Evolutionary conservation across 2,888 invertebrate genomes (phyloP).

Genomic region (Lampropteryx suffumata): DNA sequence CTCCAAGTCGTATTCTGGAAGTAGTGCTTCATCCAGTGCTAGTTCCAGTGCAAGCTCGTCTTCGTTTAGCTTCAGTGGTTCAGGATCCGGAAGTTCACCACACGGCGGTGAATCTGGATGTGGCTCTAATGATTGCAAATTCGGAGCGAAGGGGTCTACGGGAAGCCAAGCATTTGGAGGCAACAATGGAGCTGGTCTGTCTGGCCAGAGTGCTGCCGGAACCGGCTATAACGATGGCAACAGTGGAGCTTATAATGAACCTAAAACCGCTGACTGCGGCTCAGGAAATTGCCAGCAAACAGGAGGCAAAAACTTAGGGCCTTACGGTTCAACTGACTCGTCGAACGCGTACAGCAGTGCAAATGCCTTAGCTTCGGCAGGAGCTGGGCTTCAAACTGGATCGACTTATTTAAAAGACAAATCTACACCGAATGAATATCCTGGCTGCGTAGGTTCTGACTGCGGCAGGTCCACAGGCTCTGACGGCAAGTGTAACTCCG

Average conservation of each 20-base stretch:
- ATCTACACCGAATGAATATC: slow-evolving; percentile 19
- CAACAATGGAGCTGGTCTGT: slow-evolving; percentile 32
- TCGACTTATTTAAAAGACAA: slow-evolving; percentile 12
- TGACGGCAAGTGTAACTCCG: slow-evolving; percentile 22
- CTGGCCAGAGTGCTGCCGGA: slow-evolving; percentile 26
- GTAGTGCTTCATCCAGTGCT: slow-evolving; percentile 68
- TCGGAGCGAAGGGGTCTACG: slow-evolving; percentile 25
- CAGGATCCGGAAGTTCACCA: slow-evolving; percentile 40
- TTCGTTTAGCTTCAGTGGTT: slow-evolving; percentile 59
- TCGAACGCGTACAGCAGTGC: slow-evolving; percentile 20
- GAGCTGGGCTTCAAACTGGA: slow-evolving; percentile 29
- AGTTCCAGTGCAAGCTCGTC: slow-evolving; percentile 67
- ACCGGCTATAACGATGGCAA: slow-evolving; percentile 21
- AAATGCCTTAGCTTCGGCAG: slow-evolving; percentile 26
- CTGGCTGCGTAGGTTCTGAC: slow-evolving; percentile 46
- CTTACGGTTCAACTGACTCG: slow-evolving; percentile 8
- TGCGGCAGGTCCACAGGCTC: slow-evolving; percentile 38
- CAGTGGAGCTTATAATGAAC: slow-evolving; percentile 9
- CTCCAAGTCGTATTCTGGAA: slow-evolving; percentile 69
- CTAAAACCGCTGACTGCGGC: slow-evolving; percentile 25
- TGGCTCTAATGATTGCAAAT: slow-evolving; percentile 40
- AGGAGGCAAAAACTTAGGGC: slow-evolving; percentile 11
- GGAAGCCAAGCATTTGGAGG: slow-evolving; percentile 32
- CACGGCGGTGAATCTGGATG: slow-evolving; percentile 35
- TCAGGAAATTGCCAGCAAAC: slow-evolving; percentile 22